These are phyloP conservation scores for Nomada lathburiana DNA, from an alignment of 2,888 invertebrate species.

Conservation along the genomic window DNA sequence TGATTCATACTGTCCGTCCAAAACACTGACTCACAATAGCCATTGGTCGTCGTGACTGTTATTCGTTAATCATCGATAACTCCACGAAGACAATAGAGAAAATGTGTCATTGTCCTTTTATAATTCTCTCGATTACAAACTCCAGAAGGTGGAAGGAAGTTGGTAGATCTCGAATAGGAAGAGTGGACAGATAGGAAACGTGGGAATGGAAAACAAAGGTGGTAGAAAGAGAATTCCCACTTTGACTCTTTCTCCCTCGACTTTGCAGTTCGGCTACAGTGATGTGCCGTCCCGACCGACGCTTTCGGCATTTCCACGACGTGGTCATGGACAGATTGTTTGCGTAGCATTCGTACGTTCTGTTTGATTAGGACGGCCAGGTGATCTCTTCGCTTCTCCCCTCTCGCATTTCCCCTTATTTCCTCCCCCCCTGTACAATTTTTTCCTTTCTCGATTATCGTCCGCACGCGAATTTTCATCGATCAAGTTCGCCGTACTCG, in stretches of 20 bases:
- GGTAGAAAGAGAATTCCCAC: slow-evolving; percentile 20
- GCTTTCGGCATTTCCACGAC: slow-evolving; percentile 71
- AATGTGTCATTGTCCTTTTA: background rate
- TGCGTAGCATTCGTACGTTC: slow-evolving; percentile 76
- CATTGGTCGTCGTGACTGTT: background rate
- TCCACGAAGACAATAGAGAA: background rate
- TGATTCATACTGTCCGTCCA: slow-evolving; percentile 22
- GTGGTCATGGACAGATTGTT: slow-evolving; percentile 72
- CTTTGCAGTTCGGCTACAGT: slow-evolving; percentile 51
- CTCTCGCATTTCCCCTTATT: slow-evolving; percentile 31
- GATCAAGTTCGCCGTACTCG: slow-evolving; percentile 5
- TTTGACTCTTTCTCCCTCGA: slow-evolving; percentile 39
- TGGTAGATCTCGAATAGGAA: background rate
- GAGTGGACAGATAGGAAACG: slow-evolving; percentile 44
- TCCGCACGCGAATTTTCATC: slow-evolving; percentile 59
- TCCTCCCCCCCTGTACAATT: slow-evolving; percentile 52
- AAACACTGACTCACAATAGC: slow-evolving; percentile 8
- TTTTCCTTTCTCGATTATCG: slow-evolving; percentile 61
- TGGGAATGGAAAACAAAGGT: slow-evolving; percentile 71
- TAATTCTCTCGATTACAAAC: background rate
- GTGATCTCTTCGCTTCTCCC: slow-evolving; percentile 73
- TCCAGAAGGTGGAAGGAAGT: background rate
- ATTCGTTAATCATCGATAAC: background rate
- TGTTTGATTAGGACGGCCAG: slow-evolving; percentile 84
- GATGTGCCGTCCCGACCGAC: slow-evolving; percentile 50